Evolutionary conservation across 2,113 vertebrate genomes (phyloP).

Genomic region (Centrocercus urophasianus): DNA sequence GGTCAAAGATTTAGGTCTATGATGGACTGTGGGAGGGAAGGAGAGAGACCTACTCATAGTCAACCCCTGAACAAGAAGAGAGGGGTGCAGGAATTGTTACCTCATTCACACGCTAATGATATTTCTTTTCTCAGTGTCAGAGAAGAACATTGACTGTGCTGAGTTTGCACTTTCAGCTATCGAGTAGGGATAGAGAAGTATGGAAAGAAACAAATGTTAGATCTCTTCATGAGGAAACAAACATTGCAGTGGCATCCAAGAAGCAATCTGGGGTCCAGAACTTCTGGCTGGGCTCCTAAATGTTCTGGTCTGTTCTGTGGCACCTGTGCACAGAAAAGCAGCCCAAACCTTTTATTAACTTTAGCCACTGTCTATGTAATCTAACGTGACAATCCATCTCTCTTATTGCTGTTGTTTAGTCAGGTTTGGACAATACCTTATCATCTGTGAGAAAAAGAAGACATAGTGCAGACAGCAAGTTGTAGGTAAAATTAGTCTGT

Average conservation of each 20-base stretch:
- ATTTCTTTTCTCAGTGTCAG: not conserved
- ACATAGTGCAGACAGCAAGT: not conserved
- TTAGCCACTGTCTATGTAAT: not conserved
- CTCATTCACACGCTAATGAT: not conserved
- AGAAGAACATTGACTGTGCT: not conserved
- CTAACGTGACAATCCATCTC: slow-evolving; percentile 5
- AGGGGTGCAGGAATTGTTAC: not conserved
- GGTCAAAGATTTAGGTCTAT: slow-evolving; percentile 2
- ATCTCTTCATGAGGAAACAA: not conserved
- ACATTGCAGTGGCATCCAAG: not conserved
- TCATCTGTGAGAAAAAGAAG: not conserved
- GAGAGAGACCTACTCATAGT: not conserved
- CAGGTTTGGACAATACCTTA: slow-evolving; percentile 10
- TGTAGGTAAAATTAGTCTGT: slow-evolving; percentile 9
- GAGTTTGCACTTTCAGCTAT: not conserved
- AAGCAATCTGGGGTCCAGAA: not conserved
- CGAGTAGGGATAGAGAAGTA: not conserved
- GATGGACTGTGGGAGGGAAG: not conserved
- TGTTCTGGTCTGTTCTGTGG: not conserved
- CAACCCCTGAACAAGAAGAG: not conserved
- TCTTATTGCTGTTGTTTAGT: not conserved
- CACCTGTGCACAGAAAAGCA: not conserved
- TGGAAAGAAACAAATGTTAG: not conserved
- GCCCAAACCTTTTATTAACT: not conserved
- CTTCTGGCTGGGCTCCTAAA: not conserved